phyloP scores from a whole-genome alignment of 1,140 invertebrate species.

The Idris sp. region DNA sequence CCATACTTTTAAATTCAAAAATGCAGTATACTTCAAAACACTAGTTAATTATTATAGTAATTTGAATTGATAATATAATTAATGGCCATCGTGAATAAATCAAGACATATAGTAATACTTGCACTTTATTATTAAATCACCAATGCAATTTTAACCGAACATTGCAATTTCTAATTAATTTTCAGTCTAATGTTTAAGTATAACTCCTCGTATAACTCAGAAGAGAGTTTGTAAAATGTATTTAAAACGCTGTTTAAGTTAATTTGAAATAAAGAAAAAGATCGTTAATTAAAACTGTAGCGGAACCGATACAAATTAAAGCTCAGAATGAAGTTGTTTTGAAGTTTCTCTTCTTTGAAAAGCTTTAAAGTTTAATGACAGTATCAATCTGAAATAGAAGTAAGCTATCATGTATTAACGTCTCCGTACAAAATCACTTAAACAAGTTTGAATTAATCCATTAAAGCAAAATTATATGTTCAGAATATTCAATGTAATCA shows the following conservation, averaged over 20 bases:
- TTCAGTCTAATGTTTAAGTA: slow-evolving; percentile 12
- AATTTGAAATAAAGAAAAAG: slow-evolving; percentile 20
- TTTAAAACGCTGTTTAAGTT: slow-evolving; percentile 26
- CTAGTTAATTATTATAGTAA: too few relatives aligned
- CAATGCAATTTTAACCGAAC: slow-evolving; percentile 6
- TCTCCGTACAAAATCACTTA: slow-evolving; percentile 11
- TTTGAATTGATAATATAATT: too few relatives aligned
- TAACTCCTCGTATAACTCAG: too few relatives aligned
- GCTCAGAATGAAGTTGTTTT: slow-evolving; percentile 24
- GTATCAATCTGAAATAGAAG: slow-evolving; percentile 23
- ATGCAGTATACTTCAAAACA: too few relatives aligned
- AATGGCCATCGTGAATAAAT: slow-evolving; percentile 17
- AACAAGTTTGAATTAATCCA: slow-evolving; percentile 9
- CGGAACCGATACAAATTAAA: slow-evolving; percentile 31
- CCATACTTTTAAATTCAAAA: too few relatives aligned
- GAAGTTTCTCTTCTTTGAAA: slow-evolving; percentile 37
- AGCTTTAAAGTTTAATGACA: slow-evolving; percentile 34
- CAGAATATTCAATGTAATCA: too few relatives aligned
- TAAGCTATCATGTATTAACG: slow-evolving; percentile 17
- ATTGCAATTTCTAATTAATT: slow-evolving; percentile 30
- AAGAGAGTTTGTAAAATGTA: slow-evolving; percentile 8
- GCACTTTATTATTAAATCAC: slow-evolving; percentile 13
- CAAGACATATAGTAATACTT: slow-evolving; percentile 14
- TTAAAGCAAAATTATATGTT: too few relatives aligned
- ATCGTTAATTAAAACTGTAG: slow-evolving; percentile 31